Percentiles rank a stretch among this genome's conserved stretches.
Evolutionary conservation across 2,888 invertebrate genomes (phyloP).

Genomic region (Macaria notata): DNA sequence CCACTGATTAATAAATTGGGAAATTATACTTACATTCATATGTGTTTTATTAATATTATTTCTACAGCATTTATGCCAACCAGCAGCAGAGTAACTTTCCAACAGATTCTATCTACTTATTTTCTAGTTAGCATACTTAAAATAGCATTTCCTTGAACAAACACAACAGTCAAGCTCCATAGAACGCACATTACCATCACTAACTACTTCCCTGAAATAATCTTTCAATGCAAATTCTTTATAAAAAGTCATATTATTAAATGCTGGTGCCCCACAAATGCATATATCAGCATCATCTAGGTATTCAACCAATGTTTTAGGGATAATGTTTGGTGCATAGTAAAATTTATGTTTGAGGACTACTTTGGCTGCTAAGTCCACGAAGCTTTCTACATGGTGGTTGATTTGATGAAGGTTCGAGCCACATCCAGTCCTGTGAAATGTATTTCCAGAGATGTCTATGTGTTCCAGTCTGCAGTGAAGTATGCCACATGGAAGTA

Average conservation of each 20-base stretch:
- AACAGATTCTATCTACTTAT: too few relatives aligned
- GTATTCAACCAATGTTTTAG: slow-evolving; percentile 81
- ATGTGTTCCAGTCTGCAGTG: slow-evolving; percentile 78
- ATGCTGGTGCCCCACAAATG: slow-evolving; percentile 80
- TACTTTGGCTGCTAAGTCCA: slow-evolving; percentile 78
- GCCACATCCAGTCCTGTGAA: slow-evolving; percentile 43
- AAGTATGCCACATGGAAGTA: slow-evolving; percentile 83
- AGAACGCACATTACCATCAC: slow-evolving; percentile 57
- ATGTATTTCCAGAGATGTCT: slow-evolving; percentile 83
- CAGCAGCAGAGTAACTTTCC: too few relatives aligned
- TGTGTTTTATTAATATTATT: too few relatives aligned
- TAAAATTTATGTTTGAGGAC: slow-evolving; percentile 76
- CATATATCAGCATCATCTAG: slow-evolving; percentile 84
- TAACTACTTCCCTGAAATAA: slow-evolving; percentile 62
- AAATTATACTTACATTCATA: too few relatives aligned
- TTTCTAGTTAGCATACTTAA: too few relatives aligned
- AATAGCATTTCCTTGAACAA: slow-evolving; percentile 68
- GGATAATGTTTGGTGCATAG: slow-evolving; percentile 82
- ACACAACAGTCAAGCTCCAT: slow-evolving; percentile 83
- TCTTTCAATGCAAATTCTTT: slow-evolving; percentile 63
- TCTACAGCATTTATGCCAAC: too few relatives aligned
- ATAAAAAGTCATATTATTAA: slow-evolving; percentile 49
- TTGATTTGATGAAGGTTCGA: background rate
- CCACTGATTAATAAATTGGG: too few relatives aligned
- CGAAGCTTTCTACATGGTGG: slow-evolving; percentile 71